Base-by-base conservation (phyloP, 2,113 vertebrate genomes). In the Tympanuchus pallidicinctus region DNA sequence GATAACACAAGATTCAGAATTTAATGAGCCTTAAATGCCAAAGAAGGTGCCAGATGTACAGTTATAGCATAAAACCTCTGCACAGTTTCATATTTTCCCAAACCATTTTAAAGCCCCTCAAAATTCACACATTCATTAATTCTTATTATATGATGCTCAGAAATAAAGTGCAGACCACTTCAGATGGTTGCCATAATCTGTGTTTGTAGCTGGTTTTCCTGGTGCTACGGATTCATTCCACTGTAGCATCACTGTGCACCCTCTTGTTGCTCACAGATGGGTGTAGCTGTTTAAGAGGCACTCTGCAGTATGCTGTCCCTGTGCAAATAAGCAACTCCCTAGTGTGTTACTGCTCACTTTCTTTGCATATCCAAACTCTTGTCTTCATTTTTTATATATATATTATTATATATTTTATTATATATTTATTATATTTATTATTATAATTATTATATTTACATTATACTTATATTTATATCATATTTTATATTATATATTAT, bases 21-120 rank as follows among this genome's bases (percentile, higher is more conserved):
- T 97, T 97, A 98, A 97, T 98, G 97, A 98, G 93, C 96, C 96
- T 97, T 97, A 98, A 98, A 98, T 98, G 96, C 96, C 97, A 97
- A 84, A 94, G 95, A 96, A 94, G 69, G 76, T 96, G 94, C 78
- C 92, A 95, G 94, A 94, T 30, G 32, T 86, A 80, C 61, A 40
- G 78, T 88, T 88, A 74, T 15, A 88, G 52, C 66, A 60, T 87
- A 72, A 96, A 94, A 43, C 83, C 82, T 94, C 83, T 86, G 65
- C 66, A 84, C 47, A 82, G 87, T 94, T 78, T 57, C 82, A 47
- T 71, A 93, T 72, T 87, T 94, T 92, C 90, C 80, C 82, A 48
- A 88, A 92, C 92, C n/a, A 70, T 89, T 86, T 80, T 32, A 92
- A 96, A 93, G 16, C 72, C 13, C 18, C 86, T 96, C 47, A 52